A percentile compares a stretch with the other conserved stretches of the same genome.
Evolutionary conservation across 2,113 vertebrate species (phyloP).

Genomic region (Solea senegalensis): DNA sequence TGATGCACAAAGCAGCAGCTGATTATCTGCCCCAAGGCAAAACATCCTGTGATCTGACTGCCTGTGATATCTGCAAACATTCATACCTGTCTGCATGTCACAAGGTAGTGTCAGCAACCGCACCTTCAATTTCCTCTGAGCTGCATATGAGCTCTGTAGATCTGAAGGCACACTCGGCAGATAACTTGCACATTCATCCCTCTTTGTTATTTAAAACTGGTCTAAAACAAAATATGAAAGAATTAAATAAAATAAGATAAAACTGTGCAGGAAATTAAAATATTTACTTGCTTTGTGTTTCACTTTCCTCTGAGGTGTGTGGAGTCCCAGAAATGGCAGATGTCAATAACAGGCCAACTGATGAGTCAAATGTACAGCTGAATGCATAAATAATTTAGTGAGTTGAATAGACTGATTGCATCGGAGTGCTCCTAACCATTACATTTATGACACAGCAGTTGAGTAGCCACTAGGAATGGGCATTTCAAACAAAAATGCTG

Average conservation of each 20-base stretch:
- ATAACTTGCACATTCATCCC: slow-evolving; percentile 19
- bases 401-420: not conserved
- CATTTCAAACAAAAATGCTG: no score
- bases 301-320: not conserved
- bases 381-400: not conserved
- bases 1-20: not conserved
- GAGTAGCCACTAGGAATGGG: no score
- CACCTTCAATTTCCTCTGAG: slow-evolving; percentile 34
- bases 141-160: slow-evolving; percentile 20
- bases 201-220: slow-evolving; percentile 3
- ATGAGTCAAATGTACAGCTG: not conserved
- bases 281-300: not conserved
- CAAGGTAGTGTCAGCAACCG: slow-evolving; percentile 21
- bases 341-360: not conserved
- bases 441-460: no score
- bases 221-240: not conserved
- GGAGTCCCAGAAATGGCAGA: not conserved
- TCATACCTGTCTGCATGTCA: slow-evolving; percentile 12
- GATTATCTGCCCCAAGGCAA: slow-evolving; percentile 19
- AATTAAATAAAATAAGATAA: slow-evolving; percentile 6
- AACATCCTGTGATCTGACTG: slow-evolving; percentile 15
- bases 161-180: slow-evolving; percentile 10
- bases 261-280: slow-evolving; percentile 14
- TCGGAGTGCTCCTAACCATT: not conserved
- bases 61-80: not conserved